Evolutionary conservation across 2,888 invertebrate genomes (phyloP).

Genomic region (Cryptosula pallasiana): DNA sequence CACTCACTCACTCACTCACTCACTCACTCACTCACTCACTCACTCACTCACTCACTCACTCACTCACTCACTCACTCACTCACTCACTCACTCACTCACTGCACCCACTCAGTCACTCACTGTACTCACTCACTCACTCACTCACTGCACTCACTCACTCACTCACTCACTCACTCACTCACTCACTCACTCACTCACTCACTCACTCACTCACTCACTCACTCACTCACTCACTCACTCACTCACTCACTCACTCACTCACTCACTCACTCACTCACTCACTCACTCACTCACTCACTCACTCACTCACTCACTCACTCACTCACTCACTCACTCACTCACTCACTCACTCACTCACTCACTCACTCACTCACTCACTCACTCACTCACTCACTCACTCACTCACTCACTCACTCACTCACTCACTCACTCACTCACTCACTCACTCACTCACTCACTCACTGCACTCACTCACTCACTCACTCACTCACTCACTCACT

Average conservation of each 20-base stretch:
- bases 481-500: slow-evolving; percentile 2
- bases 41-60: slow-evolving; percentile 2
- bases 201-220: slow-evolving; percentile 2
- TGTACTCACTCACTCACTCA: neutral
- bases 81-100: slow-evolving; percentile 2
- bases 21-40: slow-evolving; percentile 2
- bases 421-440: slow-evolving; percentile 2
- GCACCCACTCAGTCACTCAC: neutral
- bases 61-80: slow-evolving; percentile 2
- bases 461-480: too few relatives aligned
- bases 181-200: slow-evolving; percentile 2
- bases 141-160: too few relatives aligned
- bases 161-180: slow-evolving; percentile 2
- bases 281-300: slow-evolving; percentile 2
- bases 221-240: slow-evolving; percentile 2
- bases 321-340: slow-evolving; percentile 2
- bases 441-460: slow-evolving; percentile 2
- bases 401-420: slow-evolving; percentile 2
- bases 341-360: too few relatives aligned
- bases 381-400: slow-evolving; percentile 2
- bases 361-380: slow-evolving; percentile 2
- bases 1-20: slow-evolving; percentile 2
- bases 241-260: slow-evolving; percentile 2
- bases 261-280: slow-evolving; percentile 2
- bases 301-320: slow-evolving; percentile 2